Conservation (phyloP, 2,888 invertebrate species). For the Slavum lentiscoides region DNA sequence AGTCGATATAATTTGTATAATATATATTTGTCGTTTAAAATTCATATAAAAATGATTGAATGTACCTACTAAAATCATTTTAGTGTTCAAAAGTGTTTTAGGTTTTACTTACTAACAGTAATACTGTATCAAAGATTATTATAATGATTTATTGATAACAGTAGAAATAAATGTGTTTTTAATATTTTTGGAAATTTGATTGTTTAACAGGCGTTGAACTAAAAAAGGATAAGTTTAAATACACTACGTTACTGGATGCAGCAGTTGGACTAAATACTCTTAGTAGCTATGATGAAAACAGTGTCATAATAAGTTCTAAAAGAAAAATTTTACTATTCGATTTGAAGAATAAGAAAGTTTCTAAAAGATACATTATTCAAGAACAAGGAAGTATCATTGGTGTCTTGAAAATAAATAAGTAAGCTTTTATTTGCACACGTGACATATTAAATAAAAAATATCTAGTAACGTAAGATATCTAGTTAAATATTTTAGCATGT, state of each 20-base stretch:
- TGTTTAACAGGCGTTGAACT: conserved; percentile 32
- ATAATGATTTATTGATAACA: neutral
- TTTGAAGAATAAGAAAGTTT: conserved; percentile 12
- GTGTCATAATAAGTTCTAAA: neutral
- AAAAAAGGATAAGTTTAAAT: conserved; percentile 32
- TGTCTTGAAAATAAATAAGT: conserved; percentile 27
- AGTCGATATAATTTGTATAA: no score
- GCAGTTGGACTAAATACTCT: neutral
- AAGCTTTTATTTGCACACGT: neutral
- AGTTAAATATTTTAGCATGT: no score
- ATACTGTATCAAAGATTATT: neutral
- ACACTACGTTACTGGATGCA: conserved; percentile 19
- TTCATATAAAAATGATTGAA: no score
- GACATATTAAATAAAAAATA: no score
- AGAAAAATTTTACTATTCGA: conserved; percentile 1
- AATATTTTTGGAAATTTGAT: neutral
- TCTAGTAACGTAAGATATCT: no score
- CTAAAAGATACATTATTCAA: neutral
- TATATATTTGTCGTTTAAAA: no score
- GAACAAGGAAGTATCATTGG: conserved; percentile 21
- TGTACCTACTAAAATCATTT: no score
- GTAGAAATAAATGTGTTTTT: neutral
- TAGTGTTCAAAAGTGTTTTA: no score
- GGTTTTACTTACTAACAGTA: neutral
- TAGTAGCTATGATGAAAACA: neutral